A percentile compares a stretch with the other conserved stretches of the same genome.
Evolutionary conservation across 2,888 invertebrate genomes (phyloP).

Genomic region (Catocala fraxini): DNA sequence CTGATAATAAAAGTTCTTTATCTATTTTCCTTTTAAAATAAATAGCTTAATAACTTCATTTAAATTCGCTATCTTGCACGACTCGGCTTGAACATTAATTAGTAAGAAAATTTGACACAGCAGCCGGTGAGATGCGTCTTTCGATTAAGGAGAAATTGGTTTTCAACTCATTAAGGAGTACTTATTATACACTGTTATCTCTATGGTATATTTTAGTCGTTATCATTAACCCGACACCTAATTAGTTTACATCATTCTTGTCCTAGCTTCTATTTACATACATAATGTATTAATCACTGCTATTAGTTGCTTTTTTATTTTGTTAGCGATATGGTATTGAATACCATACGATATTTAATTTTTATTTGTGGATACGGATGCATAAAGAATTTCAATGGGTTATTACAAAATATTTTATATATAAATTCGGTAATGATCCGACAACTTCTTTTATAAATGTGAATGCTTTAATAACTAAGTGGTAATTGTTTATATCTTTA

Average conservation of each 20-base stretch:
- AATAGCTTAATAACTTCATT: constrained; percentile 10
- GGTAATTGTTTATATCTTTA: too few species aligned
- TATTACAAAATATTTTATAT: too few species aligned
- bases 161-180: constrained; percentile 27
- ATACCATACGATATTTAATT: too few species aligned
- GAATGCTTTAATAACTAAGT: too few species aligned
- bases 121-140: constrained; percentile 32
- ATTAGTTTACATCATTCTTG: constrained; percentile 40
- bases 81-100: constrained; percentile 25
- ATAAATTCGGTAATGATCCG: too few species aligned
- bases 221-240: constrained; percentile 38
- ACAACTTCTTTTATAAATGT: too few species aligned
- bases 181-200: constrained; percentile 10
- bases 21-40: neutral
- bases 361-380: too few species aligned
- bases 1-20: neutral
- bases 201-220: constrained; percentile 24
- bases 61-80: constrained; percentile 10
- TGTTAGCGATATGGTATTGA: neutral
- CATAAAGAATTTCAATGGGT: too few species aligned
- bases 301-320: constrained; percentile 20
- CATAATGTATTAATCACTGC: constrained; percentile 24
- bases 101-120: constrained; percentile 30
- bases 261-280: constrained; percentile 22
- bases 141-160: constrained; percentile 46